Conservation (phyloP, 2,888 invertebrate genomes). For the Tenthredo distinguenda region DNA sequence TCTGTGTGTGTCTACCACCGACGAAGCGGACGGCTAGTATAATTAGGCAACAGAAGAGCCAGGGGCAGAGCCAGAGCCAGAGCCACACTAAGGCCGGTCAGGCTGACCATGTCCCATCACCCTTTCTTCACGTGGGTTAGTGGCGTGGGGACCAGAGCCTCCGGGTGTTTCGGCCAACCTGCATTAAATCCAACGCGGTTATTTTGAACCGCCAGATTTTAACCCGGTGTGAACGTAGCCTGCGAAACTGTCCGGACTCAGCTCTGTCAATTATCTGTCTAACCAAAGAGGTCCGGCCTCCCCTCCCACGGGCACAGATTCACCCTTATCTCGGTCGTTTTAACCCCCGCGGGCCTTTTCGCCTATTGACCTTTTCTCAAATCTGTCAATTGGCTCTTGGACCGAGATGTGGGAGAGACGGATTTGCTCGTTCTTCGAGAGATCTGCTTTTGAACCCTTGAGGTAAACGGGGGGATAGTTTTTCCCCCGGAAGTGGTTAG, state of each 20-base stretch:
- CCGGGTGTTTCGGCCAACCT: background rate
- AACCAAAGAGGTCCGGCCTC: background rate
- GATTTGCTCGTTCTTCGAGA: no score
- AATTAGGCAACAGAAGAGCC: conserved; percentile 34
- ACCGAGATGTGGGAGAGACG: no score
- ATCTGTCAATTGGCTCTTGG: background rate
- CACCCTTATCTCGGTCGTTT: background rate
- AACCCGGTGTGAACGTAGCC: background rate
- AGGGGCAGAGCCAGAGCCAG: background rate
- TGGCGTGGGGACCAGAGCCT: background rate
- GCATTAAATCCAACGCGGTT: background rate
- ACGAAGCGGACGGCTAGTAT: conserved; percentile 22
- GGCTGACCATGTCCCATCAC: background rate
- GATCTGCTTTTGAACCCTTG: no score
- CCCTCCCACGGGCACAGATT: background rate
- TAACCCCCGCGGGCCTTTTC: background rate
- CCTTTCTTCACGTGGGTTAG: background rate
- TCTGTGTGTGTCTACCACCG: conserved; percentile 19
- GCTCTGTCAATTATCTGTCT: background rate
- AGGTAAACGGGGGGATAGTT: background rate
- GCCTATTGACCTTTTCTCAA: background rate
- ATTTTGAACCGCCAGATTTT: background rate
- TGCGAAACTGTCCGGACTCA: background rate
- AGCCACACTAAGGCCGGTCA: background rate
- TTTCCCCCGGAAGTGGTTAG: background rate